Base-by-base conservation (phyloP, 1,140 invertebrate genomes). In the Akabosia matsudoensis region DNA sequence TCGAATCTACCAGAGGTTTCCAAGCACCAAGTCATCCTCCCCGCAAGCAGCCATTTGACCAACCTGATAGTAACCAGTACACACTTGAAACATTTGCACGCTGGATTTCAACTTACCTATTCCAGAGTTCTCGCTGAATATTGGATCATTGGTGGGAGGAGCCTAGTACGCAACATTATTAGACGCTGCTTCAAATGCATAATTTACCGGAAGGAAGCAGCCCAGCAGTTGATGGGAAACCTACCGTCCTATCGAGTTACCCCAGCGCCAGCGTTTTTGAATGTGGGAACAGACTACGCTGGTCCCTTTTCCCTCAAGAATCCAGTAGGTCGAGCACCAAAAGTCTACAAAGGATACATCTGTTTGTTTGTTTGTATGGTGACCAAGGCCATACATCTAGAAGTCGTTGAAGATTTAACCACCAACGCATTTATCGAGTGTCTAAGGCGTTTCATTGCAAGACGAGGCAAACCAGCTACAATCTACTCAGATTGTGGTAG, bases 1-100 rank as follows among this genome's bases (percentile, higher is more conserved):
- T 75, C 84, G 0, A 70, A 72, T 22, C 24, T 75, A 33, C 4
- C 81, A 67, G 74, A 79, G 71, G 74, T 79, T 70, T 76, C 77
- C 28, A 82, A 81, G 75, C 79, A 83, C 79, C 83, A 82, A 24
- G 82, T 84, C 26, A 33, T 84, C 10, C 33, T 85, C 22, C 80
- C 82, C 10, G 77, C 78, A 34, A 45, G 72, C 33, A 67, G 78
- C 70, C 77, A 79, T 64, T 37, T 83, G 4, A 81, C 82, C 16
- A 76, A 75, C 73, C 71, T 83, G 7, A 1, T 84, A 24, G 74
- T 83, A 34, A 28, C 51, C 45, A 7, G 76, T 37, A 79, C 82
- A 56, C 83, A 84, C 77, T 14, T 28, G 0, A 77, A 45, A 18
- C 71, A 80, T 31, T 37, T 82, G 30, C 83, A 84, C 76, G 78